Base-by-base conservation (phyloP, 1,140 invertebrate species). In the Aporrectodea caliginosa region DNA sequence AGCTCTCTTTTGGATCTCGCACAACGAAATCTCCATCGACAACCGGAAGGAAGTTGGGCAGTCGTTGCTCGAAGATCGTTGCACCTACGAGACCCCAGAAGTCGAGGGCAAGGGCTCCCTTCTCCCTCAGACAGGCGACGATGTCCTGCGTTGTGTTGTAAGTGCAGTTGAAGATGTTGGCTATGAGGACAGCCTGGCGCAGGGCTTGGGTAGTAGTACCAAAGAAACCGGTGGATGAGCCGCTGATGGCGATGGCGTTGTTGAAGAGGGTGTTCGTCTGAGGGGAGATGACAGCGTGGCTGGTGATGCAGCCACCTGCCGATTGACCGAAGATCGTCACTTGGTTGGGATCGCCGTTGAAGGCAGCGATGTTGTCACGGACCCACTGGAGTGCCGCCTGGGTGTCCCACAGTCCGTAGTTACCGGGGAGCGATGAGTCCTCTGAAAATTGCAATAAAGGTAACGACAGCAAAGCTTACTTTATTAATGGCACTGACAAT, bases 371-470 rank as follows among this genome's bases (percentile, higher is more conserved):
- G 79, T 87, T 85, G 68, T 82, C 73, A 30, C 84, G 80, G 32
- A 85, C 79, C 95, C 95, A 97, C 80, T 93, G 91, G 79, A 98
- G 92, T 0, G 95, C 96, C 85, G 97, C 82, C 0, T 94, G 92
- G 89, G 97, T 95, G 89, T 98, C 96, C 92, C 94, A 88, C 34
- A 91, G 84, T 30, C 91, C 91, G 81, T 86, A 85, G 81, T 91
- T 92, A 27, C 91, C 91, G 16, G 86, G 84, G n/a, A n/a, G n/a
- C n/a, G n/a, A n/a, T n/a, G n/a, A n/a, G n/a, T n/a, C n/a, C n/a
- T n/a, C n/a, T n/a, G 43, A 58, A 6, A 22, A 58, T 12, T 12
- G 6, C 43, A 58, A 58, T 22, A 58, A 58, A 58, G 22, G 6
- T 22, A 58, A 58, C 43, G 22, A 58, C 43, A 12, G 6, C 43